Evolutionary conservation across 2,797 vertebrate genomes (phyloP), one percentile per base, ranked within the genome.

Genomic region (Mionectes olivaceus): DNA sequence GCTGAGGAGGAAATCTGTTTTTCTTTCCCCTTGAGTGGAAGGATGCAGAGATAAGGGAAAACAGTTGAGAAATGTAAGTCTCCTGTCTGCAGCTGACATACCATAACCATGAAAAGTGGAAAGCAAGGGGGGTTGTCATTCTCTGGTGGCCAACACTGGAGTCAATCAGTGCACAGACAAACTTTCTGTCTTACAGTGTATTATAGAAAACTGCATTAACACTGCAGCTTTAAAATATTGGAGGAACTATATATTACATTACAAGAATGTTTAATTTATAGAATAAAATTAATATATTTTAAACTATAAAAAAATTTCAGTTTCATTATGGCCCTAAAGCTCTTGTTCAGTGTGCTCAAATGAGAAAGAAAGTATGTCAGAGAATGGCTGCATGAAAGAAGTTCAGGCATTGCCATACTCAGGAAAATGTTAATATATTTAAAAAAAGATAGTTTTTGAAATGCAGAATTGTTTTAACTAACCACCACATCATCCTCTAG

Each of bases 291-390:
- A 3, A 37, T 23, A 18, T 47, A 47, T 28, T 70, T 78, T 5
- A 70, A 25, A 32, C 21, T 25, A 11, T 0, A 17, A 32, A 70
- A 44, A 21, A 28, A 1, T 21, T 15, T 35, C 1, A 2, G 7
- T 37, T 25, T 39, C 60, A 28, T 56, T 90, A 44, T 61, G 23
- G 2, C 2, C 57, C 18, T 19, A 33, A 44, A 69, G 5, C 3
- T 8, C 7, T 65, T 32, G 6, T 44, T 88, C 27, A 11, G 8
- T 44, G 32, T 43, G 27, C 55, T 85, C 23, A 46, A 37, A 78
- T 41, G 28, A 43, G 27, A n/a, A 56, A 5, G 21, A 64, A 64
- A 53, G 19, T 37, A 8, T 57, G 28, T 74, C 33, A 49, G n/a
- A 7, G 37, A 79, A 43, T 16, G 19, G 3, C 7, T 37, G 9